Conservation (phyloP, 2,888 invertebrate genomes). For the Bugula neritina region DNA sequence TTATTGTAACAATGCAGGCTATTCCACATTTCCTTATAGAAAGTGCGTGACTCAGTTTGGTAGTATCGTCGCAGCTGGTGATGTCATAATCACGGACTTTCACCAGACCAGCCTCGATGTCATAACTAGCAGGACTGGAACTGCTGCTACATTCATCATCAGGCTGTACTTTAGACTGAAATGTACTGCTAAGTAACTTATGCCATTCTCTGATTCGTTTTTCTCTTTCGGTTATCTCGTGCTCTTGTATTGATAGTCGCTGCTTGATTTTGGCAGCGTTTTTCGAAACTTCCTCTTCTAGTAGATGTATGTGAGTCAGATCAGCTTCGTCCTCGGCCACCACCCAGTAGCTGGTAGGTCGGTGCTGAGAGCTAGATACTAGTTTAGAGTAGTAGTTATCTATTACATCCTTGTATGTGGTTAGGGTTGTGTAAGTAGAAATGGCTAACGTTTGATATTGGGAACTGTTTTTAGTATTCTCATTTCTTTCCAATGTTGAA, state of each 20-base stretch:
- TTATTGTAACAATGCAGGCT: neutral
- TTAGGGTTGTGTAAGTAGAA: neutral
- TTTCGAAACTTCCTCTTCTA: neutral
- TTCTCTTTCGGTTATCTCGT: slow-evolving; percentile 7
- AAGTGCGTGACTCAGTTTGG: neutral
- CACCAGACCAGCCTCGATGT: slow-evolving; percentile 22
- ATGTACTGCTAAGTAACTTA: slow-evolving; percentile 1
- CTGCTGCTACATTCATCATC: slow-evolving; percentile 14
- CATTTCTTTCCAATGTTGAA: neutral
- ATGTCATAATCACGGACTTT: slow-evolving; percentile 9
- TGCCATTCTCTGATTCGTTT: slow-evolving; percentile 23
- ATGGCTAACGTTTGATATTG: neutral
- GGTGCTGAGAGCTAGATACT: neutral
- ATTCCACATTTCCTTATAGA: neutral
- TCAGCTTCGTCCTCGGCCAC: slow-evolving; percentile 21
- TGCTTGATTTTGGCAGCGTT: slow-evolving; percentile 7
- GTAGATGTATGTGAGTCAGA: neutral
- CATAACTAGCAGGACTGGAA: slow-evolving; percentile 21
- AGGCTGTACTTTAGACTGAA: neutral
- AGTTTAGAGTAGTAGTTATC: slow-evolving; percentile 7
- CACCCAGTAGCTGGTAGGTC: slow-evolving; percentile 14
- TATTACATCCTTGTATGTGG: neutral
- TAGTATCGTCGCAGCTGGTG: neutral
- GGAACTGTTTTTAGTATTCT: neutral
- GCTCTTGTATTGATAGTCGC: slow-evolving; percentile 3